phyloP scores from a whole-genome alignment of 2,797 vertebrate species.

The Coracias cyanogaster region DNA sequence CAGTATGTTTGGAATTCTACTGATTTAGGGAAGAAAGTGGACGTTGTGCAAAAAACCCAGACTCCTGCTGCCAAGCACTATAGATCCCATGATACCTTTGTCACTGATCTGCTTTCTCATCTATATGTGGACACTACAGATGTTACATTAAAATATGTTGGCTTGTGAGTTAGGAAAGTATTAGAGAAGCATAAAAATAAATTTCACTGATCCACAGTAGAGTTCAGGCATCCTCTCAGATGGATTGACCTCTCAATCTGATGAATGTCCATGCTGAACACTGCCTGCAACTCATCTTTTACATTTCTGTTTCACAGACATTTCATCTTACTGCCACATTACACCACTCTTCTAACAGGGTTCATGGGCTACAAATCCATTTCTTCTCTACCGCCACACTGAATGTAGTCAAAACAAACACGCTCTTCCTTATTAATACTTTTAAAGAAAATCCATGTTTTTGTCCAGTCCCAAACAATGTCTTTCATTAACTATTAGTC shows the following conservation, averaged over 20 bases:
- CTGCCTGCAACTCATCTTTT: background rate
- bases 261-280: background rate
- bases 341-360: background rate
- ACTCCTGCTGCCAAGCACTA: background rate
- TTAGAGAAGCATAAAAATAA: background rate
- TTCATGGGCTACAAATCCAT: background rate
- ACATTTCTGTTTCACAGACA: background rate
- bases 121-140: background rate
- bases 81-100: rapidly evolving
- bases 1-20: background rate
- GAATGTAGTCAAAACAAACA: background rate
- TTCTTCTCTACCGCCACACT: background rate
- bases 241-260: background rate
- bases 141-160: background rate
- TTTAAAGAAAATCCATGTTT: background rate
- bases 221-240: background rate
- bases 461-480: background rate
- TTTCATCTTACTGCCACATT: background rate
- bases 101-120: background rate
- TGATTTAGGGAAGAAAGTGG: background rate
- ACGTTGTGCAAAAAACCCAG: background rate
- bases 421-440: background rate
- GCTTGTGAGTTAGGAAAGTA: background rate
- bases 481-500: background rate
- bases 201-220: background rate